These are phyloP conservation scores for Eumeta japonica DNA, from an alignment of 1,140 invertebrate species.

Conservation along the genomic window DNA sequence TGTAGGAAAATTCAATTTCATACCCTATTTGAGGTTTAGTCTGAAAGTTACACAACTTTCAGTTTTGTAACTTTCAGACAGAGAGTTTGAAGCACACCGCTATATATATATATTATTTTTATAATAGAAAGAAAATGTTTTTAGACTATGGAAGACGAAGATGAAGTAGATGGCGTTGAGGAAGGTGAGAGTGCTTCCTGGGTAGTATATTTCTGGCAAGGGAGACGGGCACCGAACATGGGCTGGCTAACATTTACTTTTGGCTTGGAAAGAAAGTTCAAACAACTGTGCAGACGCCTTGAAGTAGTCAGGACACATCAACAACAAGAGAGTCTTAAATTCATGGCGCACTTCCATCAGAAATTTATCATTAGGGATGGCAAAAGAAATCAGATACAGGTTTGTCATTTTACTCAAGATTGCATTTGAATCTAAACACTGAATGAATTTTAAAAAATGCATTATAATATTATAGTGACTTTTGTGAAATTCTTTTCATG, in stretches of 20 bases:
- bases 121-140: no score
- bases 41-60: no score
- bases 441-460: not conserved
- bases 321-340: conserved; percentile 98
- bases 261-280: conserved; percentile 96
- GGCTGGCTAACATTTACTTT: conserved; percentile 99
- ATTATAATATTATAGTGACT: not conserved
- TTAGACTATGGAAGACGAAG: conserved; percentile 43
- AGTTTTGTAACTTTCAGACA: no score
- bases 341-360: conserved; percentile 95
- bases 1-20: no score
- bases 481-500: not conserved
- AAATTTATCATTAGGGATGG: conserved; percentile 94
- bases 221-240: conserved; percentile 95
- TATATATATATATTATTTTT: no score
- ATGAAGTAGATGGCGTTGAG: conserved; percentile 64
- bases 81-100: no score
- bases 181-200: conserved; percentile 90
- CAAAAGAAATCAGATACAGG: conserved; percentile 70
- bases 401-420: conserved; percentile 17
- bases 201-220: conserved; percentile 99
- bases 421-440: not conserved
- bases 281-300: conserved; percentile 89
- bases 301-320: conserved; percentile 97
- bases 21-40: no score